phyloP scores from a whole-genome alignment of 2,113 vertebrate genomes.

The Bos javanicus region DNA sequence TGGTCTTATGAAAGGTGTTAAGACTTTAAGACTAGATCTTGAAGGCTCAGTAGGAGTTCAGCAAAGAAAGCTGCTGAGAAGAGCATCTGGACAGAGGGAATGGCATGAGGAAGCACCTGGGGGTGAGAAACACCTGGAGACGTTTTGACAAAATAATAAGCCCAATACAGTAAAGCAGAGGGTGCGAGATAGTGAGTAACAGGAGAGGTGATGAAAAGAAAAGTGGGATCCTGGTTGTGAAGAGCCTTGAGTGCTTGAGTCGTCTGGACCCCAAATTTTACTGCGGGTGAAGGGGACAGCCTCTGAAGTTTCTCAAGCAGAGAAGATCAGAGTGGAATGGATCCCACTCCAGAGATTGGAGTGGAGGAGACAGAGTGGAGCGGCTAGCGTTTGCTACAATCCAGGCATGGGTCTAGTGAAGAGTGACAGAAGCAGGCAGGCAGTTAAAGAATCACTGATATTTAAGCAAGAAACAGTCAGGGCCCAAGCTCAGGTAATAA shows the following conservation, averaged over 20 bases:
- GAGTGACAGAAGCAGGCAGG: not conserved
- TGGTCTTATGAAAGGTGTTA: not conserved
- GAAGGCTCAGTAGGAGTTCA: not conserved
- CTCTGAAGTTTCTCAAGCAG: not conserved
- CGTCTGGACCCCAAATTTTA: not conserved
- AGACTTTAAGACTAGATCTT: not conserved
- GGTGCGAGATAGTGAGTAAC: not conserved
- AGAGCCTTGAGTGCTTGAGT: not conserved
- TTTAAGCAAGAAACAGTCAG: not conserved
- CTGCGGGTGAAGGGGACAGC: not conserved
- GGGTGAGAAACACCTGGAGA: not conserved
- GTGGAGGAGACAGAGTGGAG: not conserved
- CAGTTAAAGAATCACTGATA: not conserved
- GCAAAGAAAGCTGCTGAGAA: not conserved
- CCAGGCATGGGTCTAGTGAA: not conserved
- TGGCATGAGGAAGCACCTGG: fast-evolving
- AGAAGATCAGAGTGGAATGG: not conserved
- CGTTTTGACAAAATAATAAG: not conserved
- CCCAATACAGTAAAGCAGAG: not conserved
- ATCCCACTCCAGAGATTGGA: not conserved
- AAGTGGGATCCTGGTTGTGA: not conserved
- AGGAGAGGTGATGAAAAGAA: not conserved
- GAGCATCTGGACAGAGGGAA: not conserved
- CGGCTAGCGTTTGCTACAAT: not conserved
- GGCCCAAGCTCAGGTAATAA: not conserved